phyloP scores from a whole-genome alignment of 2,888 invertebrate species.

The Galerucella nymphaeae region DNA sequence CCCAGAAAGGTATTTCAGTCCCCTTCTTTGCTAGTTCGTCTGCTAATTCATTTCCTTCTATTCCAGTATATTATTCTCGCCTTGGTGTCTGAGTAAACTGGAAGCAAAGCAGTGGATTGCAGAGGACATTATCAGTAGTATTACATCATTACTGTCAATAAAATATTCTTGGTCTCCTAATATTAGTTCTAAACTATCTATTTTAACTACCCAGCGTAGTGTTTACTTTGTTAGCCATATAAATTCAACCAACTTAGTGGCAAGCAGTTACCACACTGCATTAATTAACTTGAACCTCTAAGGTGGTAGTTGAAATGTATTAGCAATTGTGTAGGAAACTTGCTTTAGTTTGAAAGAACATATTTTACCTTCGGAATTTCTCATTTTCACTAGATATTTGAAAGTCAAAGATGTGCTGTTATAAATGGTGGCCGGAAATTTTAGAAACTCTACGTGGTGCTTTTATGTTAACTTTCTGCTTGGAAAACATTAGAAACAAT shows the following conservation, averaged over 20 bases:
- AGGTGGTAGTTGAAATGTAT: slow-evolving; percentile 52
- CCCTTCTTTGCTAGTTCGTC: no score
- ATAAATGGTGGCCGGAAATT: slow-evolving; percentile 11
- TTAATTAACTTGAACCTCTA: slow-evolving; percentile 52
- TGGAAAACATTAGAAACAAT: not conserved
- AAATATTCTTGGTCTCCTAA: slow-evolving; percentile 14
- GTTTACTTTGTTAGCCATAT: slow-evolving; percentile 49
- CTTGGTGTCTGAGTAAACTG: no score
- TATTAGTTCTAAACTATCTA: slow-evolving; percentile 41
- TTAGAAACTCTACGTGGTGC: slow-evolving; percentile 4
- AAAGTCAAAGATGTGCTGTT: slow-evolving; percentile 22
- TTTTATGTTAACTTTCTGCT: slow-evolving; percentile 4
- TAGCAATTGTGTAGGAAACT: slow-evolving; percentile 44
- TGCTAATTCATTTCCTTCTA: no score
- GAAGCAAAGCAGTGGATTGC: no score
- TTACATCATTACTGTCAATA: not conserved
- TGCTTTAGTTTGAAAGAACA: slow-evolving; percentile 27
- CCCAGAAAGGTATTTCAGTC: no score
- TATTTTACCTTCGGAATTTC: slow-evolving; percentile 32
- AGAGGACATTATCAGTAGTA: no score
- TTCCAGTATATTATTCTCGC: no score
- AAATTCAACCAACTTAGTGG: slow-evolving; percentile 51
- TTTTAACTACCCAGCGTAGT: slow-evolving; percentile 44
- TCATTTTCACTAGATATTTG: slow-evolving; percentile 12
- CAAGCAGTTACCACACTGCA: slow-evolving; percentile 52